phyloP scores from a whole-genome alignment of 2,113 vertebrate species.

The Spea bombifrons region DNA sequence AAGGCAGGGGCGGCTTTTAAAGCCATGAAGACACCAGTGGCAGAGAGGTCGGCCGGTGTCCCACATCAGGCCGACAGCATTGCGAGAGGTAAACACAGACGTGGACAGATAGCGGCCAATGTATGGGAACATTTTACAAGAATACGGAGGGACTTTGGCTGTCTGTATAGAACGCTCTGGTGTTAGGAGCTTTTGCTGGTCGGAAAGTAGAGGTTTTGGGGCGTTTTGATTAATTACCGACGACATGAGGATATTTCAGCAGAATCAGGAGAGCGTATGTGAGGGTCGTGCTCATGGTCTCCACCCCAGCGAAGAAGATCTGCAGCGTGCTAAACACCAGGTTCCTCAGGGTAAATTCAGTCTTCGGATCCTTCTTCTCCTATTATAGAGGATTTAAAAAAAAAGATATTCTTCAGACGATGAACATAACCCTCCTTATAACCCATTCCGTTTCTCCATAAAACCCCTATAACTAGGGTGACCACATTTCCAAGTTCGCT shows the following conservation, averaged over 20 bases:
- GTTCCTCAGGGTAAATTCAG: constrained; percentile 55
- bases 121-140: too few species aligned
- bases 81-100: too few species aligned
- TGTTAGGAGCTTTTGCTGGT: too few species aligned
- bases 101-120: too few species aligned
- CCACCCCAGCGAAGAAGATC: constrained; percentile 56
- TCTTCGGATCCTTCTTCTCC: constrained; percentile 52
- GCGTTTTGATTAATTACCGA: constrained; percentile 41
- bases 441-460: neutral
- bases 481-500: too few species aligned
- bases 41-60: too few species aligned
- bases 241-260: constrained; percentile 53
- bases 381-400: constrained; percentile 11
- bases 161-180: too few species aligned
- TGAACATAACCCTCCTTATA: neutral
- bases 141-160: too few species aligned
- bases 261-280: constrained; percentile 50
- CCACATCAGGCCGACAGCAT: too few species aligned
- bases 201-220: too few species aligned
- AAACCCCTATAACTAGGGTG: neutral
- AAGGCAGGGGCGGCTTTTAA: too few species aligned
- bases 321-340: constrained; percentile 55
- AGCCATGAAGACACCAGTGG: too few species aligned
- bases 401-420: neutral
- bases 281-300: constrained; percentile 55